A percentile compares a stretch with the other conserved stretches of the same genome.
phyloP scores from a whole-genome alignment of 1,140 invertebrate genomes.

The Drosophila bifasciata region DNA sequence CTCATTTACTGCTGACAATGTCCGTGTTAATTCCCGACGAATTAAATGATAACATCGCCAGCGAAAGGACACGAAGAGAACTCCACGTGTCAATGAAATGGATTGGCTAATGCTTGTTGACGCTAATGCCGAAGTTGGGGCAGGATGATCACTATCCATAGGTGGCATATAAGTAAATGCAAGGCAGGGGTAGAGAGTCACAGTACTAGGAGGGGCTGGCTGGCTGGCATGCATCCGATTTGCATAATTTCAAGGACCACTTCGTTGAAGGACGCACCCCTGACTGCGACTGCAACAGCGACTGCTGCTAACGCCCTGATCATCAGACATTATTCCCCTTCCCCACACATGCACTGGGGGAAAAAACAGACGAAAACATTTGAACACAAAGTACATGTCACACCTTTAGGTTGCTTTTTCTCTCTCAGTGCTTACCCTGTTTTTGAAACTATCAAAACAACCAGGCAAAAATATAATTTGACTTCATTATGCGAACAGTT shows the following conservation, averaged over 20 bases:
- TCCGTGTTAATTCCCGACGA: constrained; percentile 83
- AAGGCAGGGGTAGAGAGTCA: background rate
- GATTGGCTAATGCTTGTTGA: constrained; percentile 71
- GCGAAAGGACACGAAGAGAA: constrained; percentile 14
- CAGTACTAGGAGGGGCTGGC: constrained; percentile 13
- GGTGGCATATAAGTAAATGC: too few species aligned
- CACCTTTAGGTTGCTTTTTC: too few species aligned
- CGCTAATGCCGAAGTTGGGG: constrained; percentile 60
- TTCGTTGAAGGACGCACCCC: constrained; percentile 44
- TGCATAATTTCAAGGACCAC: constrained; percentile 70
- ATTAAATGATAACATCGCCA: constrained; percentile 82
- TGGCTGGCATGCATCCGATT: constrained; percentile 48
- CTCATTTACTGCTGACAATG: constrained; percentile 83
- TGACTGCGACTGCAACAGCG: background rate
- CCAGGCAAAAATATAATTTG: constrained; percentile 63
- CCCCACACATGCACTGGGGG: background rate
- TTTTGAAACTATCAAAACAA: background rate
- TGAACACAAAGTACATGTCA: too few species aligned
- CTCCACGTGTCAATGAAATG: constrained; percentile 55
- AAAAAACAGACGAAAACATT: background rate
- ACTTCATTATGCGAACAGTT: constrained; percentile 83
- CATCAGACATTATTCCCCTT: constrained; percentile 12
- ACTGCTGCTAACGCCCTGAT: constrained; percentile 47
- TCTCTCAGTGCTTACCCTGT: too few species aligned
- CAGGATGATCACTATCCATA: background rate